Evolutionary conservation across 2,113 vertebrate species (phyloP).

Genomic region (Anolis carolinensis): DNA sequence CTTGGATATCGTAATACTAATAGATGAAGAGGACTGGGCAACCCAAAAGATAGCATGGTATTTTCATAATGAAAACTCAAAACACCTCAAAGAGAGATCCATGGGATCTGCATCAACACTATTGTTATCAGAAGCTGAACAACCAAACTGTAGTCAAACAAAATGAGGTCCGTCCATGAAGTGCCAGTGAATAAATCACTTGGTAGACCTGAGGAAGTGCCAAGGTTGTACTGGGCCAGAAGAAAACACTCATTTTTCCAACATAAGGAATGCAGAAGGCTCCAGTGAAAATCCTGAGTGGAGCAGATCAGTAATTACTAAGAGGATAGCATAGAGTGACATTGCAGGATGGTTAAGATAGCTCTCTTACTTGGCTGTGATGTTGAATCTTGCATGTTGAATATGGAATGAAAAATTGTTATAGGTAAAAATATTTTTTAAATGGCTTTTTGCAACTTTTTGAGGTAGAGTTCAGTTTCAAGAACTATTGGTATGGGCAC

Average conservation of each 20-base stretch:
- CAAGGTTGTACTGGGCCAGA: background rate
- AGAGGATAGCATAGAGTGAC: background rate
- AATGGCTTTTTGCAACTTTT: background rate
- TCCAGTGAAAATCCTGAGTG: background rate
- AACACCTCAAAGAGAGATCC: background rate
- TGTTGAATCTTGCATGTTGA: slow-evolving; percentile 1
- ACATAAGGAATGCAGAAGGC: background rate
- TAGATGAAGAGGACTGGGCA: background rate
- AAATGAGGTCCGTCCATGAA: background rate
- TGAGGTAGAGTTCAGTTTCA: slow-evolving; percentile 9
- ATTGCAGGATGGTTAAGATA: background rate
- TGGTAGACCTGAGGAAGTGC: background rate
- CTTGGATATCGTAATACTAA: background rate
- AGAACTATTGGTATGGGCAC: background rate
- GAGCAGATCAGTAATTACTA: background rate
- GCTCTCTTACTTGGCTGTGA: too few species aligned
- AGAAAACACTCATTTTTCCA: background rate
- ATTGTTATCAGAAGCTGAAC: background rate
- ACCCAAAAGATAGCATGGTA: background rate
- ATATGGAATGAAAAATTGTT: slow-evolving; percentile 22
- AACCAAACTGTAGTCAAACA: background rate
- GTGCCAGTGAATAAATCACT: background rate
- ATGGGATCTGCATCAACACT: background rate
- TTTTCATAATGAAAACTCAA: background rate
- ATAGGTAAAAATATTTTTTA: background rate